Conservation (phyloP, 2,888 invertebrate genomes). For the Chrysodeixis includens region DNA sequence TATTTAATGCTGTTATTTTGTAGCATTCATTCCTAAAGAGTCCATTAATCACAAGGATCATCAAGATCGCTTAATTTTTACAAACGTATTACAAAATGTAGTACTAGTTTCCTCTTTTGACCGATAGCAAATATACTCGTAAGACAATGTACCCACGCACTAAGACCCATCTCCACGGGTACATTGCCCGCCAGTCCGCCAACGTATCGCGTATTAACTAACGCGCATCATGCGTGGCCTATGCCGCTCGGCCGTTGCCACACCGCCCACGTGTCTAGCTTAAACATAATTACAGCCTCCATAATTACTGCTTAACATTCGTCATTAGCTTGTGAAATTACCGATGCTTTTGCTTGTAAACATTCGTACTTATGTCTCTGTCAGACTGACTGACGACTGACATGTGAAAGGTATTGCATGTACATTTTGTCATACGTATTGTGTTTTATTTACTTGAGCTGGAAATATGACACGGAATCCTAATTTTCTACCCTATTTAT, state of each 20-base stretch:
- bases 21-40: too few species aligned
- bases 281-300: conserved; percentile 33
- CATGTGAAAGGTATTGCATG: neutral
- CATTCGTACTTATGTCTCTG: neutral
- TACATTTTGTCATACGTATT: neutral
- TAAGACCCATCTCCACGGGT: neutral
- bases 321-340: conserved; percentile 1
- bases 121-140: conserved; percentile 6
- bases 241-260: conserved; percentile 23
- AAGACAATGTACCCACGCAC: conserved; percentile 19
- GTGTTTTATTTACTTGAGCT: neutral
- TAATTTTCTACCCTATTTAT: too few species aligned
- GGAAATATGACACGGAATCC: too few species aligned
- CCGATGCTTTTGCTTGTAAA: neutral
- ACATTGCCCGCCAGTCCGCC: conserved; percentile 8
- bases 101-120: too few species aligned
- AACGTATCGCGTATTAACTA: neutral
- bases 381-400: neutral
- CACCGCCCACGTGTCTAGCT: conserved; percentile 33
- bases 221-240: conserved; percentile 21
- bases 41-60: too few species aligned
- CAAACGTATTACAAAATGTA: too few species aligned
- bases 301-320: conserved; percentile 13
- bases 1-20: too few species aligned
- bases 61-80: too few species aligned